phyloP scores from a whole-genome alignment of 37 sponge, comb jelly and placozoan genomes.

The Dysidea cf. avara region DNA sequence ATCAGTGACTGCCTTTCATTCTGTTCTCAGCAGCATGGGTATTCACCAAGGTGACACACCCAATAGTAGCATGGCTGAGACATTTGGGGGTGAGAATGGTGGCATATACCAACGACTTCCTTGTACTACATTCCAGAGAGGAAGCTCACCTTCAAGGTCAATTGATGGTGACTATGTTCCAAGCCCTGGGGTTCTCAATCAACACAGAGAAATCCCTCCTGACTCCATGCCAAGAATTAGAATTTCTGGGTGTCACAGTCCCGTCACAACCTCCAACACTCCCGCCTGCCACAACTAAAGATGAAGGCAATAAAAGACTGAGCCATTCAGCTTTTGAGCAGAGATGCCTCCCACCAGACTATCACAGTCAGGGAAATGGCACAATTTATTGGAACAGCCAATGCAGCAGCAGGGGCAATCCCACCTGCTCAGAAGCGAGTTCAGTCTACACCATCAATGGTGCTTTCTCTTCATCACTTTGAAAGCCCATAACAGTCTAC shows the following conservation, averaged over 20 bases:
- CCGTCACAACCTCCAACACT: conserved; percentile 12
- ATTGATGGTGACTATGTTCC: neutral
- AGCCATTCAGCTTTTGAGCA: too few species aligned
- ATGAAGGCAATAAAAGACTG: neutral
- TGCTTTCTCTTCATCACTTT: too few species aligned
- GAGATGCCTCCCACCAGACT: conserved; percentile 3
- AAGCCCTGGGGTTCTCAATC: conserved; percentile 16
- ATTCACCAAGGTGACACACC: too few species aligned
- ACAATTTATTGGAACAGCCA: too few species aligned
- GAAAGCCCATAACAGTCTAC: too few species aligned
- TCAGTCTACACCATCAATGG: too few species aligned
- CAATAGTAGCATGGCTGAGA: too few species aligned
- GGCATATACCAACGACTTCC: neutral
- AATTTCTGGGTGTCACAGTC: conserved; percentile 41
- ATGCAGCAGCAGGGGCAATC: conserved; percentile 7
- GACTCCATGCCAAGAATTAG: conserved; percentile 5
- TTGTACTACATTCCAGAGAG: neutral
- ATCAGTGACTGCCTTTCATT: too few species aligned
- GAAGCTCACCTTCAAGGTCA: neutral
- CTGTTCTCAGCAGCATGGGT: too few species aligned
- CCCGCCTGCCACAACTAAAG: neutral
- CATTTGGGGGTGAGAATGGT: too few species aligned
- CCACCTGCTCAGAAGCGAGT: conserved; percentile 15
- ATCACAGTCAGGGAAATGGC: too few species aligned
- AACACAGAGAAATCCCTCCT: conserved; percentile 5